A percentile compares a stretch with the other conserved stretches of the same genome.
Conservation (phyloP, 2,888 invertebrate genomes). For the Boloria euphrosyne region DNA sequence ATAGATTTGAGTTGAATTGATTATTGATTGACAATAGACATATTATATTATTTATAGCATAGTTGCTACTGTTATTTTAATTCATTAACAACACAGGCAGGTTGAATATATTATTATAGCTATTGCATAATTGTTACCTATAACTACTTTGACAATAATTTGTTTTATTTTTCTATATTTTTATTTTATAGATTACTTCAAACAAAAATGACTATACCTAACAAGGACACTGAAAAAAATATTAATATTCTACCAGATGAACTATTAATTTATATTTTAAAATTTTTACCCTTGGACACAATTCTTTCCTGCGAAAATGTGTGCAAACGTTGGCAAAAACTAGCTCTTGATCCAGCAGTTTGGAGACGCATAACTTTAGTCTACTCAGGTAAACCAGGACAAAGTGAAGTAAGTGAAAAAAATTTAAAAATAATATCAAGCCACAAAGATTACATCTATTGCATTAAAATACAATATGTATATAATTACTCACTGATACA, state of each 20-base stretch:
- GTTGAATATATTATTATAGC: too few relatives aligned
- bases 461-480: slow-evolving; percentile 68
- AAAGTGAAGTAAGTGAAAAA: slow-evolving; percentile 59
- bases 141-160: not conserved
- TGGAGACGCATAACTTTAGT: slow-evolving; percentile 63
- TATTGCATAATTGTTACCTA: too few relatives aligned
- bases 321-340: slow-evolving; percentile 63
- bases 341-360: slow-evolving; percentile 57
- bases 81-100: too few relatives aligned
- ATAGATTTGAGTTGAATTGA: too few relatives aligned
- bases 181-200: not conserved
- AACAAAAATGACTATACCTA: slow-evolving; percentile 31
- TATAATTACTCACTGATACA: slow-evolving; percentile 61
- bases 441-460: slow-evolving; percentile 58
- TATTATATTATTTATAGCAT: too few relatives aligned
- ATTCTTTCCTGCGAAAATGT: slow-evolving; percentile 65
- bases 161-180: not conserved
- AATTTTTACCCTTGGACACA: slow-evolving; percentile 60
- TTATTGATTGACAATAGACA: too few relatives aligned
- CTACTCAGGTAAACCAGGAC: slow-evolving; percentile 67
- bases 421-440: slow-evolving; percentile 58
- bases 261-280: slow-evolving; percentile 65
- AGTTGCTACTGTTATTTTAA: too few relatives aligned
- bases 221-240: slow-evolving; percentile 17
- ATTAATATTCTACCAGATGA: slow-evolving; percentile 69